Base-by-base conservation (phyloP, 2,113 vertebrate genomes). In the Silurus meridionalis region DNA sequence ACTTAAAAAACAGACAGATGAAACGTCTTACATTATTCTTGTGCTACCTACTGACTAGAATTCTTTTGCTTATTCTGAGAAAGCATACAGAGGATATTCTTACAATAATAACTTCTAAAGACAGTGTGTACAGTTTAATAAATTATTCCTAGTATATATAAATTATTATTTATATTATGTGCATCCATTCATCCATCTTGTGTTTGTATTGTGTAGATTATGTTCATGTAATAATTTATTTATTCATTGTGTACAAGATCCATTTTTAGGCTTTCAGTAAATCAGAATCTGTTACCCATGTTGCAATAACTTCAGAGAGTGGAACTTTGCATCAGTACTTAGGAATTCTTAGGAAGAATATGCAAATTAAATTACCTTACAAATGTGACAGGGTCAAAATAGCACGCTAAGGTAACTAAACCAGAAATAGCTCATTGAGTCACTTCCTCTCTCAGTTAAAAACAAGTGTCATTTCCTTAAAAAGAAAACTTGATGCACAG, bases 401-500 rank as follows among this genome's bases (percentile, higher is more conserved):
- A 10, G 0, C n/a, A 37, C 11, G 0, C 6, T 55, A 46, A 67
- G 11, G 52, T 60, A 60, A 72, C 50, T 61, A 58, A 75, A 75
- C 53, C 53, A 74, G 5, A 71, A 83, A 71, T 37, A 67, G 63
- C 55, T 57, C 71, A 17, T 37, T 52, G 23, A 71, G 37, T n/a
- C 57, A 61, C 57, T 75, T 84, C 58, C 57, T 61, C 17, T 61
- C 28, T 60, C 58, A 61, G 23, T 21, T 17, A 37, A 60, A 78
- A 80, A 28, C 25, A 80, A 60, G 5, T 48, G 55, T 80, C 48
- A 61, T 61, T 80, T 80, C 53, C 78, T 46, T 80, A 61, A 61
- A 80, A 28, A 13, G 57, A 80, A 80, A 61, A 21, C 57, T 80
- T 82, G 46, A 89, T 83, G 28, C 28, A 87, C n/a, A 13, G 64